Evolutionary conservation across 2,113 vertebrate species (phyloP).

Genomic region (Halcyon senegalensis): DNA sequence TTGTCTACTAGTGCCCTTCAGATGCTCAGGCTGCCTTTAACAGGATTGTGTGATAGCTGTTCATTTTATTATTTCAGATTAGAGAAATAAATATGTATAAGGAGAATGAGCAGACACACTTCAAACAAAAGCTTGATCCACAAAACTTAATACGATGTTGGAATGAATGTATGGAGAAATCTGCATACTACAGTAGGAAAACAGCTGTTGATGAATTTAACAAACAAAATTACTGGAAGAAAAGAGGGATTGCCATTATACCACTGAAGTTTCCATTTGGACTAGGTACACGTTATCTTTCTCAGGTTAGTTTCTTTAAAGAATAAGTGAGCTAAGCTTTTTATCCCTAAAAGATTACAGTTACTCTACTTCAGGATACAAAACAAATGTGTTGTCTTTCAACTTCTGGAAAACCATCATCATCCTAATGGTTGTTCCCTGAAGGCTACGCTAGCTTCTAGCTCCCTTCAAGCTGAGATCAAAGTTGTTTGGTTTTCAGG

Average conservation of each 20-base stretch:
- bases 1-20: background rate
- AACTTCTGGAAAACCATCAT: background rate
- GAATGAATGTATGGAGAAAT: slow-evolving; percentile 82
- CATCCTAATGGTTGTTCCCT: background rate
- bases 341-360: background rate
- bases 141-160: slow-evolving; percentile 83
- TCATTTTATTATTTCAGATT: slow-evolving; percentile 74
- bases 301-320: slow-evolving; percentile 81
- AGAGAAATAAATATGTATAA: slow-evolving; percentile 87
- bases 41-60: background rate
- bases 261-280: slow-evolving; percentile 87
- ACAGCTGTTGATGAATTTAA: slow-evolving; percentile 79
- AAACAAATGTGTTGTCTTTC: background rate
- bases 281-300: slow-evolving; percentile 63
- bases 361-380: background rate
- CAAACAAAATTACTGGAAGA: slow-evolving; percentile 86
- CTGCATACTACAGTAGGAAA: slow-evolving; percentile 71
- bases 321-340: background rate
- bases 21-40: background rate
- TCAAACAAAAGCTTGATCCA: slow-evolving; percentile 80
- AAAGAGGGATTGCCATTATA: slow-evolving; percentile 85
- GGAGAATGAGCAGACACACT: slow-evolving; percentile 76
- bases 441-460: background rate
- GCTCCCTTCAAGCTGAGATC: background rate
- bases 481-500: background rate